Evolutionary conservation across 2,888 invertebrate genomes (phyloP).

Genomic region (Octonoba sinensis): DNA sequence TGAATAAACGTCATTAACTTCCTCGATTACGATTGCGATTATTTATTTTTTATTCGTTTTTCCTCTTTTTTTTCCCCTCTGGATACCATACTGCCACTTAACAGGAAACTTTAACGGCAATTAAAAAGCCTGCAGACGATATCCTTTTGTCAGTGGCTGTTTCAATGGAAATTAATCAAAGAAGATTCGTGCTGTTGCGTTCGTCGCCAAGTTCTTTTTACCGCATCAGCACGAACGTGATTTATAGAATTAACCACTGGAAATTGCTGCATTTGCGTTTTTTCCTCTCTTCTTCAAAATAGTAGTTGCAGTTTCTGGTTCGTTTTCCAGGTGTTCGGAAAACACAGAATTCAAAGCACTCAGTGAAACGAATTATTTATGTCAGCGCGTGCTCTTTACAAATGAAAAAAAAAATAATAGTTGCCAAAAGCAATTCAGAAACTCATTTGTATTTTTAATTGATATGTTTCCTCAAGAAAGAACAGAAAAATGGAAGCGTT

Average conservation of each 20-base stretch:
- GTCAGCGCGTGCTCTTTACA: conserved; percentile 12
- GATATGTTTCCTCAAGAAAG: not conserved
- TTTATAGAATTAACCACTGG: conserved; percentile 29
- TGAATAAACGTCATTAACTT: conserved; percentile 61
- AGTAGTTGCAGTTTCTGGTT: not conserved
- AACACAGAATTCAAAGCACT: no score
- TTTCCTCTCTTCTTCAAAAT: conserved; percentile 21
- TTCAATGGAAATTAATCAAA: conserved; percentile 57
- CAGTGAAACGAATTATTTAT: not conserved
- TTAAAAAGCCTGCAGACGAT: conserved; percentile 53
- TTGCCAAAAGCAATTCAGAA: not conserved
- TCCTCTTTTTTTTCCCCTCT: conserved; percentile 4
- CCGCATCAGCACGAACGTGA: conserved; percentile 57
- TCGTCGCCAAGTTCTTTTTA: conserved; percentile 44
- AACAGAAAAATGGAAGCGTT: not conserved
- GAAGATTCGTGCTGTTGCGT: conserved; percentile 51
- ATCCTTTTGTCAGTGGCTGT: conserved; percentile 58
- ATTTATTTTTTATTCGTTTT: conserved; percentile 25
- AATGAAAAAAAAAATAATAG: conserved; percentile 1
- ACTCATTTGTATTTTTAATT: no score
- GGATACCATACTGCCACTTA: conserved; percentile 50
- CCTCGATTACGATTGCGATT: conserved; percentile 39
- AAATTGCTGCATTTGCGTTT: conserved; percentile 40
- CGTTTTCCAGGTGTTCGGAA: no score
- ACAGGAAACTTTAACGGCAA: conserved; percentile 44